These are phyloP conservation scores for Agrotis segetum DNA, from an alignment of 2,888 invertebrate genomes.

Conservation along the genomic window DNA sequence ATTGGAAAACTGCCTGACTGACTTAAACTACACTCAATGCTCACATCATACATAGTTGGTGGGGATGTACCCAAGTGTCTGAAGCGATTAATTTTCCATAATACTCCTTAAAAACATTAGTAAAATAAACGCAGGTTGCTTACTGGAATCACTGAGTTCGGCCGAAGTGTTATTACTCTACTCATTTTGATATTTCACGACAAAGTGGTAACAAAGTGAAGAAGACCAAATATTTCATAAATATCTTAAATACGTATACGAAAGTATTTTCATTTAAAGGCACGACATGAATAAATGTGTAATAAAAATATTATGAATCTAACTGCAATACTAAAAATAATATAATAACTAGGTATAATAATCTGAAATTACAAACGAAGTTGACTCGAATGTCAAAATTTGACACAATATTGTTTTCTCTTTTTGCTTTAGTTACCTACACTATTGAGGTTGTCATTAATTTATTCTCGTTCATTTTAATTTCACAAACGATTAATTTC, in stretches of 20 bases:
- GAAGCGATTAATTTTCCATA: neutral
- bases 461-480: neutral
- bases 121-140: conserved; percentile 16
- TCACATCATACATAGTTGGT: too few species aligned
- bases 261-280: conserved; percentile 48
- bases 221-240: conserved; percentile 11
- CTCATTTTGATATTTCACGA: conserved; percentile 30
- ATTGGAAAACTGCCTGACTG: neutral
- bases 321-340: conserved; percentile 34
- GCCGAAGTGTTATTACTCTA: conserved; percentile 9
- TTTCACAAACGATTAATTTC: conserved; percentile 12
- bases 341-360: neutral
- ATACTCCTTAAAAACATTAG: neutral
- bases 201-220: conserved; percentile 19
- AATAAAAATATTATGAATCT: conserved; percentile 48
- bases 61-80: neutral
- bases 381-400: conserved; percentile 27
- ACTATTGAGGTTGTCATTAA: conserved; percentile 11
- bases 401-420: conserved; percentile 14
- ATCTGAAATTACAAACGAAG: conserved; percentile 11
- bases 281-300: conserved; percentile 40
- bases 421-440: neutral
- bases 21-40: neutral
- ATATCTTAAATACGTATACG: conserved; percentile 35
- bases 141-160: conserved; percentile 19